Base-by-base conservation (phyloP, 2,113 vertebrate species). In the Leiothrix lutea region DNA sequence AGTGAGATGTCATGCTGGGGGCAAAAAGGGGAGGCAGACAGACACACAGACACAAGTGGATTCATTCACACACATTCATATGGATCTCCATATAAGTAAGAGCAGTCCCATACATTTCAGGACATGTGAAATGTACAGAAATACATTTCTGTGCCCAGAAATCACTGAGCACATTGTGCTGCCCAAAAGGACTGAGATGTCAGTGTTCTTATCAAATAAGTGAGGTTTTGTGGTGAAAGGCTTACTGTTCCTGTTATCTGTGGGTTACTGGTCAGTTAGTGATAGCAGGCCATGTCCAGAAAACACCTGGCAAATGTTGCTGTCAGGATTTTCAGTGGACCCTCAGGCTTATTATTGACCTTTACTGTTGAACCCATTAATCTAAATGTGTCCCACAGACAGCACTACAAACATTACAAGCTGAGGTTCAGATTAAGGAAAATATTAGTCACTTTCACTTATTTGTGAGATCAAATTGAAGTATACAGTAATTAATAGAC, bases 401-500 rank as follows among this genome's bases (percentile, higher is more conserved):
- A 90, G 33, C 6, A 4, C 75, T 90, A 80, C 54, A 95, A 92
- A 93, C 74, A 75, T 82, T 95, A 54, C 38, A 74, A 82, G 16
- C 33, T 53, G 85, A 88, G 53, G 60, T 80, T 92, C 70, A 83
- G 73, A 94, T 93, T 91, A 88, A 93, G 83, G 82, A 95, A 90
- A 91, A 88, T 95, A 86, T 95, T 88, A 95, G 48, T 88, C 80
- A 87, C 85, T 94, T 96, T 95, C 75, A 90, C 85, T 96, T 88
- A 94, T 78, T 86, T 90, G 56, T 94, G 90, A 90, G 44, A 74
- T 65, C n/a, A 73, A 88, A 90, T 81, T 86, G 70, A 92, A 92
- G 36, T 60, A 65, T 58, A 77, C 14, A 45, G 77, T 86, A 95
- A 87, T 71, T 91, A 97, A 94, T 42, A 67, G 38, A 50, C 14